Evolutionary conservation across 2,888 invertebrate genomes (phyloP).

Genomic region (Metalampra italica): DNA sequence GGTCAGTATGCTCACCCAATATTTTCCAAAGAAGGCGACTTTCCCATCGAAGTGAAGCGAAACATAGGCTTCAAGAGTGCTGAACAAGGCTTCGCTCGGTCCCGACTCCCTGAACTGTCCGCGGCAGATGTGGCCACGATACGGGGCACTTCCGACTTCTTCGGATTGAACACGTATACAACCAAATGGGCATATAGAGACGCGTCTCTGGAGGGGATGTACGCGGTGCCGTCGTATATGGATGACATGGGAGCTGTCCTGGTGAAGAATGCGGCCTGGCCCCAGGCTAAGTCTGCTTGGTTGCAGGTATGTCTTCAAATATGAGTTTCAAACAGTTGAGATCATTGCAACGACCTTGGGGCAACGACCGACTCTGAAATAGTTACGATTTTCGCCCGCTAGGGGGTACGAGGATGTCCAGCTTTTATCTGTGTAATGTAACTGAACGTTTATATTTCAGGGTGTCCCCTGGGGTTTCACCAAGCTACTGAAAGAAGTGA

Average conservation of each 20-base stretch:
- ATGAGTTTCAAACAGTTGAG: no score
- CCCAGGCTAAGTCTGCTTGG: slow-evolving; percentile 44
- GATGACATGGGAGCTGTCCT: slow-evolving; percentile 52
- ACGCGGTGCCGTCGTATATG: slow-evolving; percentile 49
- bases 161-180: slow-evolving; percentile 83
- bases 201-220: slow-evolving; percentile 53
- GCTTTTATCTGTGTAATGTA: no score
- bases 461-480: slow-evolving; percentile 80
- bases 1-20: slow-evolving; percentile 63
- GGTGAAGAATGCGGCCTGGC: slow-evolving; percentile 46
- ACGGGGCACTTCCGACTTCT: slow-evolving; percentile 81
- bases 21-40: slow-evolving; percentile 79
- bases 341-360: no score
- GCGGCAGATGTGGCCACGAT: slow-evolving; percentile 77
- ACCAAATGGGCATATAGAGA: slow-evolving; percentile 59
- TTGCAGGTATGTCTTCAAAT: slow-evolving; percentile 34
- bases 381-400: no score
- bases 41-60: slow-evolving; percentile 77
- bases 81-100: slow-evolving; percentile 73
- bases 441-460: slow-evolving; percentile 30
- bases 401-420: no score
- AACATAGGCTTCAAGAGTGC: slow-evolving; percentile 75
- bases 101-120: slow-evolving; percentile 78
- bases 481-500: slow-evolving; percentile 74
- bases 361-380: no score